Evolutionary conservation across 2,113 vertebrate genomes (phyloP).

Genomic region (Rhabdornis inornatus): DNA sequence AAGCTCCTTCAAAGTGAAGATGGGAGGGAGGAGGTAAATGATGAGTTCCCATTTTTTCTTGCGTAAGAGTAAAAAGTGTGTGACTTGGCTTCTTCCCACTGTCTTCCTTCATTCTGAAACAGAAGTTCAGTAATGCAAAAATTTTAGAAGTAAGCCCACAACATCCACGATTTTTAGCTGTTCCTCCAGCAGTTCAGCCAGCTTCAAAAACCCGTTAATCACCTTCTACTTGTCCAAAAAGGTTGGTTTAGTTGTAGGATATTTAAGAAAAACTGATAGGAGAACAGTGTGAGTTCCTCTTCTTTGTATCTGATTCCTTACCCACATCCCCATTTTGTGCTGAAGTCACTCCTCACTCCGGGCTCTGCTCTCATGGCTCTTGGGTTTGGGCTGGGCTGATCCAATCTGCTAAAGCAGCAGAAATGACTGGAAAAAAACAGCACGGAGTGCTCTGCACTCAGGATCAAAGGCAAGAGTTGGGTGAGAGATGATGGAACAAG

Average conservation of each 20-base stretch:
- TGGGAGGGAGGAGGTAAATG: neutral
- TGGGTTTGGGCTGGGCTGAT: neutral
- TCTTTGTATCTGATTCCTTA: neutral
- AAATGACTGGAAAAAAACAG: neutral
- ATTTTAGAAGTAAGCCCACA: neutral
- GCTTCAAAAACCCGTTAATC: neutral
- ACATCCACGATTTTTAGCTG: neutral
- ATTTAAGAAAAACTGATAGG: neutral
- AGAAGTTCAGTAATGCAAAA: neutral
- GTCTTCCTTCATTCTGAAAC: neutral
- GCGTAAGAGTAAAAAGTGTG: neutral
- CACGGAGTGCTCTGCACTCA: neutral
- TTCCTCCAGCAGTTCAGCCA: neutral
- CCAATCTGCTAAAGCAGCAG: neutral
- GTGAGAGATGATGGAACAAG: neutral
- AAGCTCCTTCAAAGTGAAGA: neutral
- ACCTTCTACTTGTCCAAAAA: neutral
- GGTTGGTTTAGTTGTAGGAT: neutral
- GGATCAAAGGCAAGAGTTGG: neutral
- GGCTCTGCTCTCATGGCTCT: neutral
- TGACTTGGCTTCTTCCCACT: neutral
- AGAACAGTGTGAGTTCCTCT: neutral
- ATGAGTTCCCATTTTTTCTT: neutral
- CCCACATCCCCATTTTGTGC: neutral
- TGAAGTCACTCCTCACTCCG: rapidly evolving